Base-by-base conservation (phyloP, 2,888 invertebrate species). In the Melieria crassipennis region DNA sequence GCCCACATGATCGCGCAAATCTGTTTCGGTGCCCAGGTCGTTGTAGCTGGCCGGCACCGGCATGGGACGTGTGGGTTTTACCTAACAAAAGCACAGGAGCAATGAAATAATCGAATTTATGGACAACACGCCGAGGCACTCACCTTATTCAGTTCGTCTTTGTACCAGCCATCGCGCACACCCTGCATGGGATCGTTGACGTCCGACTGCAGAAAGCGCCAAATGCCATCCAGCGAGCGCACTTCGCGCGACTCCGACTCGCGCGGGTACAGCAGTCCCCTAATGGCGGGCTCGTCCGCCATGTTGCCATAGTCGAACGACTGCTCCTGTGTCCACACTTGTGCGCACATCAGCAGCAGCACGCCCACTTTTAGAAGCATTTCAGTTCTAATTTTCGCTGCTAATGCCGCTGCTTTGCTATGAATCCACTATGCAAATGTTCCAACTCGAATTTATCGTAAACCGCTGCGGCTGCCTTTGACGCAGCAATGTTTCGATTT, bases 1-100 rank as follows among this genome's bases (percentile, higher is more conserved):
- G 0, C 99, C 99, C 1, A 98, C 92, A 87, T 98, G 97, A 86
- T 98, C 97, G n/a, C 98, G 88, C 3, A 98, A 85, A 0, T 89
- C 87, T 16, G 88, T 89, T 68, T 95, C 93, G 65, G 93, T 92
- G 0, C 95, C 95, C 11, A 99, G 90, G 85, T 99, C 99, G 83
- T 98, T 98, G 89, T 94, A 99, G 68, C 97, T 97, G 0, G 96
- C 92, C 0, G 98, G 98, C 6, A 99, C 98, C 5, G 98, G 97
- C 97, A 99, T 98, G 30, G 91, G 88, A 57, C 94, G 92, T 1
- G 93, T 91, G 48, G 91, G 86, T 73, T 91, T 90, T 11, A 76
- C 60, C 79, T 78, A 57, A 43, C 4, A 7, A 3, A 57, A 57
- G 57, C 42, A 42, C 1, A 57, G 42, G 13, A 57, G 16, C 46